Evolutionary conservation across 1,140 invertebrate genomes (phyloP).

Genomic region (Leucophenga varia): DNA sequence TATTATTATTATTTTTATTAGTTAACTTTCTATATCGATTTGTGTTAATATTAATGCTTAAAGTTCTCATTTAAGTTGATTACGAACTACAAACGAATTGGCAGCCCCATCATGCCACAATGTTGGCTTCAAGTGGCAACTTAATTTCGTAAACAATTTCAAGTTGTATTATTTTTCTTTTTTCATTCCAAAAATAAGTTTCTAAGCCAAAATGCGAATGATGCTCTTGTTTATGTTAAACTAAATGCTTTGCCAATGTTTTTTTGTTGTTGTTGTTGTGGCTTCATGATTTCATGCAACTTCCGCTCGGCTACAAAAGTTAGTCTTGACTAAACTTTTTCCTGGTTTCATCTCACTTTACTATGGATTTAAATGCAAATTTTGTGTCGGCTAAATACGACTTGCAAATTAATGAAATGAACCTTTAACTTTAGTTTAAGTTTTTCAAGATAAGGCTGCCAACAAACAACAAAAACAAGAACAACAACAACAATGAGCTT

Average conservation of each 20-base stretch:
- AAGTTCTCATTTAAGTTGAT: no score
- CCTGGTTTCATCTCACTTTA: constrained; percentile 47
- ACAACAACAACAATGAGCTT: constrained; percentile 22
- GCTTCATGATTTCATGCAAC: not conserved
- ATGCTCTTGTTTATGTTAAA: constrained; percentile 19
- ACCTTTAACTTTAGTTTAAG: constrained; percentile 53
- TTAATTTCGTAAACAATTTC: constrained; percentile 47
- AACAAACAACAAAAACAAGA: constrained; percentile 22
- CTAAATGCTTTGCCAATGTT: constrained; percentile 9
- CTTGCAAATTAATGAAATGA: constrained; percentile 54
- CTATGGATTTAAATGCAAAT: constrained; percentile 50
- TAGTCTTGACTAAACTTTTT: no score
- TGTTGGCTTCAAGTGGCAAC: constrained; percentile 44
- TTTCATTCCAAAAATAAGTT: constrained; percentile 3
- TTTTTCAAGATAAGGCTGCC: constrained; percentile 51
- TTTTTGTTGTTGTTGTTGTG: constrained; percentile 3
- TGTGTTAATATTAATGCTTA: no score
- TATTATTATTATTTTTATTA: no score
- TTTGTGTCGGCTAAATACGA: constrained; percentile 51
- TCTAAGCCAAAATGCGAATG: no score
- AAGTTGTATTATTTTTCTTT: constrained; percentile 3
- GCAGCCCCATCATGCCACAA: no score
- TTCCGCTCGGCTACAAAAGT: constrained; percentile 1
- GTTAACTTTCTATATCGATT: no score
- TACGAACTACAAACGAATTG: no score